Evolutionary conservation across 1,140 invertebrate species (phyloP).

Genomic region (Drosophila sp.): DNA sequence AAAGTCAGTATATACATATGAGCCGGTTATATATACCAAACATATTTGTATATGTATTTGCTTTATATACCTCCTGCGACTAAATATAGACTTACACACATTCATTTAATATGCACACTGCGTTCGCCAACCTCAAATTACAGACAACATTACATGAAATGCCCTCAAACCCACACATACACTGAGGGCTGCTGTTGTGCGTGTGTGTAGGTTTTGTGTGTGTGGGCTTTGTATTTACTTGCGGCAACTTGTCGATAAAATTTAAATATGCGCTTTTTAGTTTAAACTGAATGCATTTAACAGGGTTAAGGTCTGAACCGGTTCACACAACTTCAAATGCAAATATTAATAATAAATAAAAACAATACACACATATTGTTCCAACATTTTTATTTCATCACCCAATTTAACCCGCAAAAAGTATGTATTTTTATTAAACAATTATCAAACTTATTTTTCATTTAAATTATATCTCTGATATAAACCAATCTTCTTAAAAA

Average conservation of each 20-base stretch:
- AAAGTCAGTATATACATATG: conserved; percentile 19
- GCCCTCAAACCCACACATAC: conserved; percentile 36
- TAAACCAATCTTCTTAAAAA: too few relatives aligned
- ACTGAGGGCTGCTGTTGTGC: not conserved
- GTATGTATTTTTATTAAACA: too few relatives aligned
- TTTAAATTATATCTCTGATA: too few relatives aligned
- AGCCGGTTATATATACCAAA: conserved; percentile 6
- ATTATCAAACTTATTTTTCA: too few relatives aligned
- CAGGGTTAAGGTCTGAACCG: too few relatives aligned
- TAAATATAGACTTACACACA: conserved; percentile 43
- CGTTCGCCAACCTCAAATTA: conserved; percentile 73
- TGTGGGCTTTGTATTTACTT: conserved; percentile 20
- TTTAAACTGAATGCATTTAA: conserved; percentile 55
- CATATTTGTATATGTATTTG: conserved; percentile 15
- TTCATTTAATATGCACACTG: conserved; percentile 71
- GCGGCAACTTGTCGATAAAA: conserved; percentile 56
- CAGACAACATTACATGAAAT: conserved; percentile 76
- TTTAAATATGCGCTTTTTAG: conserved; percentile 76
- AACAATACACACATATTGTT: not conserved
- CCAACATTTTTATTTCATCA: too few relatives aligned
- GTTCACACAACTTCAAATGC: not conserved
- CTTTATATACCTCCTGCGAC: not conserved
- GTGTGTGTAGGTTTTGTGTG: conserved; percentile 30
- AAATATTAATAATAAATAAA: too few relatives aligned
- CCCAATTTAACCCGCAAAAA: too few relatives aligned